These are phyloP conservation scores for Gallirallus australis DNA, from an alignment of 2,797 vertebrate genomes.

Conservation along the genomic window DNA sequence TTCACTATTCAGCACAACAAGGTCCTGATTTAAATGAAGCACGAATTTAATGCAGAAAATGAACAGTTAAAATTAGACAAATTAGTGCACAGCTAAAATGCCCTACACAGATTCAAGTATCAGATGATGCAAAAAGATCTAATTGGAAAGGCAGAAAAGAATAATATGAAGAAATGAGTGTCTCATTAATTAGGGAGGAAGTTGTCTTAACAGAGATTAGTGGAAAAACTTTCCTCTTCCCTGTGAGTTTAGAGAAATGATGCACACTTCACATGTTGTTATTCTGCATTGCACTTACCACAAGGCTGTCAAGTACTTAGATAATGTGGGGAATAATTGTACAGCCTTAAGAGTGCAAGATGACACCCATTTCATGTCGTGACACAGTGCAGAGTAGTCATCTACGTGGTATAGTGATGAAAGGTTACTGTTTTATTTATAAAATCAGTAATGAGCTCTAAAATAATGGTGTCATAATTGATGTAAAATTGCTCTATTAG, in stretches of 20 bases:
- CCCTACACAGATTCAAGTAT: neutral
- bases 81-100: neutral
- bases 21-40: neutral
- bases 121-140: neutral
- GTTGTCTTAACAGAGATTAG: neutral
- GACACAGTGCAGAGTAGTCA: neutral
- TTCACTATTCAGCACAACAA: neutral
- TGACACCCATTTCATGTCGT: neutral
- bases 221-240: neutral
- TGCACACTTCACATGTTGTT: neutral
- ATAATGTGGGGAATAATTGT: neutral
- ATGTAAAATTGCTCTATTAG: conserved; percentile 66
- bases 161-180: neutral
- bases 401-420: neutral
- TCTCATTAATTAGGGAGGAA: neutral
- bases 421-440: conserved; percentile 69
- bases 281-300: neutral
- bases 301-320: neutral
- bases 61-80: neutral
- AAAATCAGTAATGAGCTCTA: conserved; percentile 53
- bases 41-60: neutral
- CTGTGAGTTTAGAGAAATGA: neutral
- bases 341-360: neutral
- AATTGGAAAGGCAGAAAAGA: neutral
- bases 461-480: conserved; percentile 66